Base-by-base conservation (phyloP, 2,113 vertebrate species). In the Sinocyclocheilus anshuiensis region DNA sequence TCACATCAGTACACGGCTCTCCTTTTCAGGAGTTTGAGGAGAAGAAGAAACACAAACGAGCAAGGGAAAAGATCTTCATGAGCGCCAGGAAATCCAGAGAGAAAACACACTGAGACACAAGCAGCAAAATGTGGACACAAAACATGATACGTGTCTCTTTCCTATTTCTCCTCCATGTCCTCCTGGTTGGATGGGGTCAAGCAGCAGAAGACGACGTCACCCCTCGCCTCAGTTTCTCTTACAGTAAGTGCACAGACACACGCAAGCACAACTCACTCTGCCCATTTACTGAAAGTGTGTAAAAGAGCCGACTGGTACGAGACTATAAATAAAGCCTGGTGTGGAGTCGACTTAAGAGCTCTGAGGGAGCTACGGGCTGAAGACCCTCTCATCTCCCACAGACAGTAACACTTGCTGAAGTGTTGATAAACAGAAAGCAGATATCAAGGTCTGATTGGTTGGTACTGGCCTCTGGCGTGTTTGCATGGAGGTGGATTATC, bases 211-310 rank as follows among this genome's bases (percentile, higher is more conserved):
- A 88, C 15, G 95, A 95, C 36, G 93, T 95, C 82, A 95, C 92
- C n/a, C 94, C 95, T 71, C 93, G 95, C 33, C 92, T 95, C 89
- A 94, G 92, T 89, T 95, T 95, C 90, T 74, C 91, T 48, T 93
- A 94, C 92, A 91, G 95, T 95, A 95, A 95, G 94, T 22, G 48
- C n/a, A 78, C 33, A 55, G 18, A 85, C n/a, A 48, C 10, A 48
- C 11, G 12, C 45, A 48, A 12, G 45, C 45, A 48, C 45, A 48
- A 79, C 74, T 77, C 74, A 36, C 53, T 79, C 24, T 79, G 77
- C 85, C 77, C 26, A 57, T 59, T 87, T 39, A 67, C 63, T 81
- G 77, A 33, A 81, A 67, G 86, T 63, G 75, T 24, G 76, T 80
- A 15, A 75, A 57, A 42, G 29, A 83, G 33, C 53, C 74, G 26